These are phyloP conservation scores for Epinephelus awoara DNA, from an alignment of 2,797 vertebrate species.

Conservation along the genomic window DNA sequence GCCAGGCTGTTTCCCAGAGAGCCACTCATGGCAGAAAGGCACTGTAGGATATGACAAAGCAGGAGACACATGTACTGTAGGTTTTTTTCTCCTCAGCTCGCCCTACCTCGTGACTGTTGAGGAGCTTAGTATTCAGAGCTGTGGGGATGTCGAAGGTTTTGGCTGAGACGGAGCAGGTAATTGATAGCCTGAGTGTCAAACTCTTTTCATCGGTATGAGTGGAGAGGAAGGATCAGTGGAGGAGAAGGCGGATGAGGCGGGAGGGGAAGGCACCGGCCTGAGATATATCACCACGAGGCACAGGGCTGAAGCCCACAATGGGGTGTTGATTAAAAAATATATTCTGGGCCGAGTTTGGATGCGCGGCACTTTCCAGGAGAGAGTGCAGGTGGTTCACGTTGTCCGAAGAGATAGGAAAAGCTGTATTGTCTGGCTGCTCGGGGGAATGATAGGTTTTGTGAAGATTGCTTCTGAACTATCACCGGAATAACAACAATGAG, in stretches of 20 bases:
- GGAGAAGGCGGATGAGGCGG: constrained; percentile 48
- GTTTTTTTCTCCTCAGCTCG: constrained; percentile 6
- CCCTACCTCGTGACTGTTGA: constrained; percentile 12
- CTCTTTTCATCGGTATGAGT: constrained; percentile 58
- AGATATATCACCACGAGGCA: constrained; percentile 64
- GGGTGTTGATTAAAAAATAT: constrained; percentile 72
- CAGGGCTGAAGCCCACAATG: constrained; percentile 58
- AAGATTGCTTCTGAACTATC: constrained; percentile 34
- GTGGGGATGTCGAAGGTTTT: constrained; percentile 32
- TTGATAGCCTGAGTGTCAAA: constrained; percentile 74
- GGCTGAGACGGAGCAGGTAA: constrained; percentile 66
- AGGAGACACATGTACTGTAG: constrained; percentile 34
- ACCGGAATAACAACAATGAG: constrained; percentile 30
- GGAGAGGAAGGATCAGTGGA: constrained; percentile 58
- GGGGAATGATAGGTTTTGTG: constrained; percentile 38
- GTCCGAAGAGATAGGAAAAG: constrained; percentile 46
- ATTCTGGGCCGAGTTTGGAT: constrained; percentile 41
- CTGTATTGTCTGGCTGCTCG: constrained; percentile 41
- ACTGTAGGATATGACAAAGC: constrained; percentile 64
- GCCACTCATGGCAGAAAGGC: constrained; percentile 51
- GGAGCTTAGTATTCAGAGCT: constrained; percentile 58
- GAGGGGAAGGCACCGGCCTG: constrained; percentile 17
- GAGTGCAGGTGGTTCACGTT: constrained; percentile 48
- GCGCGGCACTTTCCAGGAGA: constrained; percentile 16
- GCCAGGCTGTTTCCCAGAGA: constrained; percentile 54